Base-by-base conservation (phyloP, 2,888 invertebrate species). In the Vesta saturnalis region DNA sequence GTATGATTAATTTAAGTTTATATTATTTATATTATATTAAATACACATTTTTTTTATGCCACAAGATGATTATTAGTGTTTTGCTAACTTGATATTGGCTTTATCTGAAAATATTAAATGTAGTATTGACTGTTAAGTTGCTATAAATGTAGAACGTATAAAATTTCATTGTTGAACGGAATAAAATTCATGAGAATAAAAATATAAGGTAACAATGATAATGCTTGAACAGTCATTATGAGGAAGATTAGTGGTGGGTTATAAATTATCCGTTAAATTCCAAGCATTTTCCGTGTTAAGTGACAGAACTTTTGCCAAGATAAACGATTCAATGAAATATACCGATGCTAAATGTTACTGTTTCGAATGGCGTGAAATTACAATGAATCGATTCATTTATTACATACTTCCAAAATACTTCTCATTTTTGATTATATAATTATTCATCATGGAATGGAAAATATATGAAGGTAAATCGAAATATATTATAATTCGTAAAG, bases 351-450 rank as follows among this genome's bases (percentile, higher is more conserved):
- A 79, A 79, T 78, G 78, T 77, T 77, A 77, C 75, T 71, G 73
- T 75, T 77, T 76, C 73, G 79, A 79, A 78, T 74, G 77, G 80
- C 80, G 80, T 80, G 79, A 80, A 80, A 80, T 80, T 80, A 77
- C 76, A 69, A 76, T 73, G 74, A 76, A 79, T 77, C 78, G 79
- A 79, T 78, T 77, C 76, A 71, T 68, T 69, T 69, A 60, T 46
- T 64, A 54, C 54, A 69, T 54, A 47, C 60, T 62, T 64, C 60
- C 54, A 64, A 21, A 64, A 69, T 65, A 60, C 60, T 56, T 68
- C 60, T 63, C 62, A 67, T 60, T 35, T 57, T 60, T 60, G 18
- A 64, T 64, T 59, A 59, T 46, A 18, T 14, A 23, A 58, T 62
- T 52, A 63, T 46, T 22, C 15, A 22, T 46, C 35, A 63, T 18